Base-by-base conservation (phyloP, 2,113 vertebrate species). In the Onychostoma macrolepis region DNA sequence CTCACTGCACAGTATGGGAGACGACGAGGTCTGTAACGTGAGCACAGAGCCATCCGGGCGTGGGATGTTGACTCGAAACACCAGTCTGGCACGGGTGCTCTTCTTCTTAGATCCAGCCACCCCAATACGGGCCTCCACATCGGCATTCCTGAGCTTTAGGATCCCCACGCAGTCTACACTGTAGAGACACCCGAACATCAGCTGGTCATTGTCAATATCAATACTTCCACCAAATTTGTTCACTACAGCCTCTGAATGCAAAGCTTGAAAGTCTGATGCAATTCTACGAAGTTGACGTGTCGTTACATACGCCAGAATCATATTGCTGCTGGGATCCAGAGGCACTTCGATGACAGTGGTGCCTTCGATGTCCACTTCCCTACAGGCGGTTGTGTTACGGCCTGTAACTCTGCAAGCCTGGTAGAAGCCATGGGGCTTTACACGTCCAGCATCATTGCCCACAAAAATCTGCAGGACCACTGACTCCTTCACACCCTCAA, bases 371-470 rank as follows among this genome's bases (percentile, higher is more conserved):
- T 99, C 97, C 87, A 99, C 96, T 92, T 99, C 98, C 91, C 97
- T 98, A 92, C 98, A 99, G 87, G 98, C 96, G 2, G 97, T 99
- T 53, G 98, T 99, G 94, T 99, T 99, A 86, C 98, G 96, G 45
- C 98, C 98, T 0, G 98, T 99, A 4, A 99, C 98, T 53, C 97
- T 94, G 91, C 98, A 99, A 43, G 98, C 98, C 93, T 99, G 98
- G 93, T 99, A 99, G 95, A 99, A 99, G 26, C 98, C 98, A n/a
- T 99, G 98, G 0, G 98, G 98, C 90, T 98, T 99, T 90, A 99
- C 97, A 2, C 98, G 96, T 1, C 98, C 98, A 0, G 97, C 94
- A 88, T 99, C 98, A 2, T 98, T 99, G 6, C 97, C 98, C 89
- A 99, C 98, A 84, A 99, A 99, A 30, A 99, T 96, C 90, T 99